Evolutionary conservation across 2,113 vertebrate species (phyloP).

Genomic region (Mystacornis crossleyi): DNA sequence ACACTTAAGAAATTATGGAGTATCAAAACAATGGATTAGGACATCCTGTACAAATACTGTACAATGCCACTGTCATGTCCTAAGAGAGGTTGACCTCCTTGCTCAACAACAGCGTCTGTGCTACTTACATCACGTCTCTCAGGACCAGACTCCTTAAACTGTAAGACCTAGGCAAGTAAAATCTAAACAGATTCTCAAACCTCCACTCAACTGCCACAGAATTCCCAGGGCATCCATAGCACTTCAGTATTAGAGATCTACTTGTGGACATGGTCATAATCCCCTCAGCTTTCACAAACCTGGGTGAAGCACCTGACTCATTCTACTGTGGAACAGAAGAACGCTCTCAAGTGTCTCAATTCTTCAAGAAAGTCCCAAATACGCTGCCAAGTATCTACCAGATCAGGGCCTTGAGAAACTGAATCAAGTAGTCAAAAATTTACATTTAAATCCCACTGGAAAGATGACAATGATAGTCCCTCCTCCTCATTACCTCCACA

Average conservation of each 20-base stretch:
- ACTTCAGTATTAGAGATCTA: background rate
- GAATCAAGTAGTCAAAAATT: background rate
- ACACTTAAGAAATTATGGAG: background rate
- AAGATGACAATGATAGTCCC: background rate
- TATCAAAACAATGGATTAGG: background rate
- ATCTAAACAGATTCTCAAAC: background rate
- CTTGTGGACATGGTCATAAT: background rate
- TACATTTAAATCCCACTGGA: background rate
- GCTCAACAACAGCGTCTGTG: background rate
- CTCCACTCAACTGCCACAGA: background rate
- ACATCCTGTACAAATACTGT: background rate
- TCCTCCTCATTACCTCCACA: background rate
- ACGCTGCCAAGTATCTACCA: background rate
- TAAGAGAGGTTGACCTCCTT: background rate
- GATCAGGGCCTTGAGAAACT: background rate
- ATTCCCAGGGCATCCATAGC: background rate
- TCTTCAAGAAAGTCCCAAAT: background rate
- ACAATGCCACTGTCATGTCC: background rate
- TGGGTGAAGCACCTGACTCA: background rate
- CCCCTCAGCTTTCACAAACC: background rate
- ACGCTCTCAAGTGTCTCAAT: background rate
- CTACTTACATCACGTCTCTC: background rate
- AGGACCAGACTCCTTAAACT: background rate
- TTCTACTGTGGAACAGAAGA: background rate
- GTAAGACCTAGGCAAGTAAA: background rate